Base-by-base conservation (phyloP, 2,113 vertebrate species). In the Ramphastos sulfuratus region DNA sequence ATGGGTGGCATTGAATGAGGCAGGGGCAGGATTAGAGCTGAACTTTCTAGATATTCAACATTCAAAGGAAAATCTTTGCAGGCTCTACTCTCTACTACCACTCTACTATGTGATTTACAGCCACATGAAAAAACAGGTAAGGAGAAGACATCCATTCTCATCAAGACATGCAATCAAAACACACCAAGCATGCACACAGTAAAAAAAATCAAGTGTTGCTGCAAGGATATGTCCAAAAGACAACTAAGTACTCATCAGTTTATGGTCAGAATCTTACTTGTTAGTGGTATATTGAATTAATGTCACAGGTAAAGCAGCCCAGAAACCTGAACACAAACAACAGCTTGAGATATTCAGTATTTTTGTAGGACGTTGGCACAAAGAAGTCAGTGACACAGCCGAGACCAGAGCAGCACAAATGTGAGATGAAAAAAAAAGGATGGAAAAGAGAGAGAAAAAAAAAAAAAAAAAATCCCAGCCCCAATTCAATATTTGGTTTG, bases 401-500 rank as follows among this genome's bases (percentile, higher is more conserved):
- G 1, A 93, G 91, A 61, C n/a, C 15, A 16, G 54, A 87, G 86
- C 92, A 79, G 82, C 77, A 72, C 93, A 94, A 85, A 91, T 18
- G 59, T 54, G 63, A 97, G 94, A 73, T 66, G 84, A 84, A 92
- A 90, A 92, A 90, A 90, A 95, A 78, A 20, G n/a, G 30, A 33
- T 59, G 86, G 87, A 52, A 92, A 90, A 90, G 85, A 31, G 58
- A 64, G 10, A 11, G 80, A 61, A 92, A 84, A 7, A 82, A 35
- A 33, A 93, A 88, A 83, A 82, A 25, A 64, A 8, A 39, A 42
- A 83, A 72, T 65, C 71, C 31, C 60, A 59, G 25, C 52, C 33
- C 31, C 93, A 92, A 83, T 81, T 90, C 72, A 93, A 58, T 96
- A 94, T 97, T 97, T 95, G 78, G 54, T 69, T 35, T 95, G 89